Evolutionary conservation across 2,888 invertebrate genomes (phyloP).

Genomic region (Argynnis bischoffii): DNA sequence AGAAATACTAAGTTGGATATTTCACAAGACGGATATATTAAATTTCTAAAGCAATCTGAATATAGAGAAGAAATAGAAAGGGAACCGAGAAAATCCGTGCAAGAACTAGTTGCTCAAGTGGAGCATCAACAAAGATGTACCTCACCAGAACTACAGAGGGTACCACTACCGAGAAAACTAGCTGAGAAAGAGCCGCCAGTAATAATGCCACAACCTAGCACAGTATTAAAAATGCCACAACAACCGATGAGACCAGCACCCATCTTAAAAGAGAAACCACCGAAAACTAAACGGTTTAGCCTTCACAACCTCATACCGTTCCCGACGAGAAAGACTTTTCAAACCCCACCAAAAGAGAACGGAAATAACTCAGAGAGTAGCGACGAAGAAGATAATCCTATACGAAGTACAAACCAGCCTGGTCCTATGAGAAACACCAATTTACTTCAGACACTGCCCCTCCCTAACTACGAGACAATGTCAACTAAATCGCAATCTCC

Average conservation of each 20-base stretch:
- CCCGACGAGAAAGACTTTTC: slow-evolving; percentile 77
- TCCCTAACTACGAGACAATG: slow-evolving; percentile 83
- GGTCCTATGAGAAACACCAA: slow-evolving; percentile 82
- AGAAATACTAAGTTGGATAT: slow-evolving; percentile 70
- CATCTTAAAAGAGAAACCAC: slow-evolving; percentile 73
- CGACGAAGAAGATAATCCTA: slow-evolving; percentile 80
- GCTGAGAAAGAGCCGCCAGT: slow-evolving; percentile 59
- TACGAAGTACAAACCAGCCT: slow-evolving; percentile 70
- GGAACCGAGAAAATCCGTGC: slow-evolving; percentile 81
- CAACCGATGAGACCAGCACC: slow-evolving; percentile 76
- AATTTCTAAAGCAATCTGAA: slow-evolving; percentile 65
- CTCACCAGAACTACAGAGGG: slow-evolving; percentile 61
- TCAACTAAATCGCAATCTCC: slow-evolving; percentile 71
- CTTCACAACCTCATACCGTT: slow-evolving; percentile 79
- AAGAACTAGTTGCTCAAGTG: slow-evolving; percentile 84
- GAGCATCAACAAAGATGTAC: slow-evolving; percentile 76
- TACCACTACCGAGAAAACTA: slow-evolving; percentile 60
- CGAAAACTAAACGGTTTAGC: slow-evolving; percentile 76
- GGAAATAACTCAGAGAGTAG: slow-evolving; percentile 82
- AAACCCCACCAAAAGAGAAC: slow-evolving; percentile 72
- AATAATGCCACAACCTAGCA: slow-evolving; percentile 51
- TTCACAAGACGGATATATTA: slow-evolving; percentile 78
- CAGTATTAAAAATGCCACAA: slow-evolving; percentile 71
- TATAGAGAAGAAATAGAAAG: slow-evolving; percentile 57
- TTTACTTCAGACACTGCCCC: slow-evolving; percentile 73